Evolutionary conservation across 1,140 invertebrate species (phyloP), one percentile per base, ranked within the genome.

Genomic region (Acromyrmex heyeri): DNA sequence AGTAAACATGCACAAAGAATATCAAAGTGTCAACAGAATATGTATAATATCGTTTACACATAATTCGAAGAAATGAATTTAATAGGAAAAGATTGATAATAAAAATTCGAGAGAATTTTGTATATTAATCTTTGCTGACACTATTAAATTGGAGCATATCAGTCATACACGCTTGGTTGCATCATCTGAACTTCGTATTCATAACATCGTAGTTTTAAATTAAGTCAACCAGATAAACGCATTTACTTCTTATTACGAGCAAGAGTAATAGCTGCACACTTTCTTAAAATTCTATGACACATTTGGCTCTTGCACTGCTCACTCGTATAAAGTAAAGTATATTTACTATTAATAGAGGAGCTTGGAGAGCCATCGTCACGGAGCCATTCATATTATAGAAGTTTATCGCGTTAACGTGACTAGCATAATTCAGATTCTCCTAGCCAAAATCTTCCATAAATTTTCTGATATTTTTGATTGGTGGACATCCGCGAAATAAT

Each of bases 221-320:
- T 55, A 44, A 88, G 21, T 50, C 27, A 53, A 7, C 34, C 1
- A 87, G 76, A 87, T 82, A 88, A 87, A 12, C 10, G 27, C 8
- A 6, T 18, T 3, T 24, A 59, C 4, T 73, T 83, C 3, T 70
- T 44, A 55, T 70, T 55, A 27, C 7, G 6, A 24, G 21, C 24
- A 55, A n/a, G 14, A 53, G 3, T 16, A 53, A 27, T 38, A 38
- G 10, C 16, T 21, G n/a, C 14, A n/a, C 10, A 50, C 3, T 30
- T 65, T 65, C 0, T 73, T 61, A 48, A 61, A 50, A 48, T 75
- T 83, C 27, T 62, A 75, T 18, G 48, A 62, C 50, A 50, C 12
- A 50, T 53, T 16, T 14, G 10, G 18, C 3, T 7, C 3, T 34
- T 14, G 53, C 30, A 21, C 21, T 16, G 18, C 2, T 69, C 44